Percentiles rank a stretch among this genome's conserved stretches.
phyloP scores from a whole-genome alignment of 2,113 vertebrate genomes.

The Dunckerocampus dactyliophorus region DNA sequence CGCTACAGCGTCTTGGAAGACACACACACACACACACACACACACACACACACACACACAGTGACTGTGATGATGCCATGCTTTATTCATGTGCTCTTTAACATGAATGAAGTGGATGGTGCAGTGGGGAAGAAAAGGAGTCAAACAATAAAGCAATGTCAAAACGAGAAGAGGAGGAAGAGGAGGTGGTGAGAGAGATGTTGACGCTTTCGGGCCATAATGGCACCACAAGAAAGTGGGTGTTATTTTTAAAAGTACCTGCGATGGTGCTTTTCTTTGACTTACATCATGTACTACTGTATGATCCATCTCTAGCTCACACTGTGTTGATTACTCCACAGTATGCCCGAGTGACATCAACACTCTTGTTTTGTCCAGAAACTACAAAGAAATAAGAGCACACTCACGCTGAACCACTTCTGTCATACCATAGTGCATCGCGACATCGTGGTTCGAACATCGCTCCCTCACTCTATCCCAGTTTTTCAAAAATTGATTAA shows the following conservation, averaged over 20 bases:
- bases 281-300: no score
- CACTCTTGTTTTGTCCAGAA: no score
- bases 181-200: slow-evolving; percentile 19
- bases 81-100: slow-evolving; percentile 48
- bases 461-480: no score
- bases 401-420: no score
- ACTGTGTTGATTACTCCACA: no score
- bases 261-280: slow-evolving; percentile 18
- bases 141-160: slow-evolving; percentile 12
- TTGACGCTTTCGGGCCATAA: slow-evolving; percentile 6
- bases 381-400: no score
- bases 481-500: no score
- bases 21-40: slow-evolving; percentile 5
- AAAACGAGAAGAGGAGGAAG: slow-evolving; percentile 11
- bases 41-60: background rate
- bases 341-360: no score
- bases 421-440: no score
- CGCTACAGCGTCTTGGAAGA: background rate
- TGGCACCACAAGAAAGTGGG: slow-evolving; percentile 7
- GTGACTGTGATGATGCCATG: slow-evolving; percentile 17
- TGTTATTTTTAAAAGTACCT: slow-evolving; percentile 20
- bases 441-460: no score
- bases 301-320: no score
- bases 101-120: slow-evolving; percentile 20
- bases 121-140: background rate